Percentiles rank a stretch among this genome's conserved stretches.
These are phyloP conservation scores for Myotis yumanensis DNA, from an alignment of 2,113 vertebrate species.

Conservation along the genomic window DNA sequence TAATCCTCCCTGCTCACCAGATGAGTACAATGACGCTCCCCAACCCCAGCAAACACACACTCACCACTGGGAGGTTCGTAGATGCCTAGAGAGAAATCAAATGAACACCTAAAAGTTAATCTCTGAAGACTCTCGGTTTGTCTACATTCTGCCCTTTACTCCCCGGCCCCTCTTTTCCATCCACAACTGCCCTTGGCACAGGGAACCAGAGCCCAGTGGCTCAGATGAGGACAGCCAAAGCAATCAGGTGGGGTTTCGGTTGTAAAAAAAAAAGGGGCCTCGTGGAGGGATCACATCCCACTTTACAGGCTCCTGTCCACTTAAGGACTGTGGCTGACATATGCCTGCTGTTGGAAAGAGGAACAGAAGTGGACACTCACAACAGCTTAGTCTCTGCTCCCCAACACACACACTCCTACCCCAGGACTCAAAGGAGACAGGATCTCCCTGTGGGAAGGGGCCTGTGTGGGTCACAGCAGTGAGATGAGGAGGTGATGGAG, in stretches of 20 bases:
- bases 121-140: background rate
- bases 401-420: background rate
- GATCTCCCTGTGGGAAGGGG: background rate
- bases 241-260: rapidly evolving
- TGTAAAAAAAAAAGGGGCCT: background rate
- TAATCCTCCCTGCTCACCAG: too few species aligned
- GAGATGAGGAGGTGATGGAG: too few species aligned
- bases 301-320: too few species aligned
- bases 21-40: too few species aligned
- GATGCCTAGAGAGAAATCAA: background rate
- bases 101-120: background rate
- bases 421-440: background rate
- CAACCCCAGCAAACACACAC: background rate
- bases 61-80: rapidly evolving
- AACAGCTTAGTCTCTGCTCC: background rate
- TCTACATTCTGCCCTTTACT: background rate
- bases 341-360: background rate
- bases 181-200: background rate
- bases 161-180: background rate
- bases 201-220: background rate
- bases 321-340: too few species aligned
- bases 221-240: background rate
- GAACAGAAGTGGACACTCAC: background rate
- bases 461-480: too few species aligned
- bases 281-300: background rate